These are phyloP conservation scores for Hirtodrosophila cameraria DNA, from an alignment of 2,888 invertebrate species.

Conservation along the genomic window DNA sequence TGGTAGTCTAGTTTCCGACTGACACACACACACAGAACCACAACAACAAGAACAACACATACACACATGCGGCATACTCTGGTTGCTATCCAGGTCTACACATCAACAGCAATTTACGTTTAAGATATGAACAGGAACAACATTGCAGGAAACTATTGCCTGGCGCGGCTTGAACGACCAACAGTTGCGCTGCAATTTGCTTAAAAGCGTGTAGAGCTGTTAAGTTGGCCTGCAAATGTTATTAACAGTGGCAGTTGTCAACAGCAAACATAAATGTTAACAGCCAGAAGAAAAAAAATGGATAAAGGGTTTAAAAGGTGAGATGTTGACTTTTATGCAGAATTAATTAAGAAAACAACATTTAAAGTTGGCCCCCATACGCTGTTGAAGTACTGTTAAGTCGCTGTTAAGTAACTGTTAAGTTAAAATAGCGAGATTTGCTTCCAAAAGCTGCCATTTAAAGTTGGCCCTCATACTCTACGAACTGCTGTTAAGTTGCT, in stretches of 20 bases:
- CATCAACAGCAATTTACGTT: slow-evolving; percentile 66
- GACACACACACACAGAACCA: slow-evolving; percentile 1
- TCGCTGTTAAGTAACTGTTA: too few species aligned
- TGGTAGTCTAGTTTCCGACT: slow-evolving; percentile 34
- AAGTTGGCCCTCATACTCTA: too few species aligned
- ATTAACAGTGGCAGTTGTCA: background rate
- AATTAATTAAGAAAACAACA: too few species aligned
- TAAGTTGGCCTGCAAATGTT: background rate
- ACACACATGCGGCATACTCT: background rate
- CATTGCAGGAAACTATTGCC: slow-evolving; percentile 11
- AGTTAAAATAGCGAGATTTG: too few species aligned
- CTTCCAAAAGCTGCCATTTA: too few species aligned
- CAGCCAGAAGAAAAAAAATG: too few species aligned
- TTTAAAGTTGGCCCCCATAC: too few species aligned
- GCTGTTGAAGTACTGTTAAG: too few species aligned
- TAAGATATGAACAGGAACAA: slow-evolving; percentile 55
- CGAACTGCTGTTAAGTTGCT: too few species aligned
- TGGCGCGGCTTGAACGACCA: slow-evolving; percentile 10
- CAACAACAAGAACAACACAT: background rate
- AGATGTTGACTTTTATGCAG: too few species aligned
- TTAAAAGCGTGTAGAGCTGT: background rate
- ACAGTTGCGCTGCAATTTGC: slow-evolving; percentile 12
- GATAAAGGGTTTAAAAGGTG: too few species aligned
- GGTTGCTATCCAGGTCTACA: slow-evolving; percentile 38
- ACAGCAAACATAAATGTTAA: background rate